Base-by-base conservation (phyloP, 2,797 vertebrate genomes). In the Lithobates sylvaticus region DNA sequence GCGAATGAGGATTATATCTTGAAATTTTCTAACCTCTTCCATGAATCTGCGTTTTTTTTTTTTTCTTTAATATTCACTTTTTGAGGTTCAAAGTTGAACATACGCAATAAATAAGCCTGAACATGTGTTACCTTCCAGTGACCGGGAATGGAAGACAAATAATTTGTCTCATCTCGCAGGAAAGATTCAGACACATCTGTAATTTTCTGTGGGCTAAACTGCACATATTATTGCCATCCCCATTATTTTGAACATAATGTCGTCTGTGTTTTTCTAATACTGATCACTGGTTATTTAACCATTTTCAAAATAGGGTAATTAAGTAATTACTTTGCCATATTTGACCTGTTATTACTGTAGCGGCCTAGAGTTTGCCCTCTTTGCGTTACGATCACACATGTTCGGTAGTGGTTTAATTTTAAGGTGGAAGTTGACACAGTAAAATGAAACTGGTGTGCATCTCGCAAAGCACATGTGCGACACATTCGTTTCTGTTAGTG, bases 371-470 rank as follows among this genome's bases (percentile, higher is more conserved):
- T 74, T 58, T 21, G 80, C 39, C 50, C 69, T 61, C 18, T 32
- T 36, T n/a, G 10, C 5, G 61, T 74, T 67, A 23, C 72, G 16
- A 18, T 83, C 71, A 50, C 81, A 83, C 72, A 47, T 68, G 58
- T 68, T 83, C 54, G 21, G 54, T 32, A 50, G 44, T 36, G 3
- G 29, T 69, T 76, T 77, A 76, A 84, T 58, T 76, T 65, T 39
- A 50, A 72, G 77, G 84, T 69, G 76, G 70, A 85, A 80, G 77
- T 80, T 80, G 68, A 85, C 70, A 42, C 64, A 74, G 50, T 81
- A 42, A 75, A 34, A 76, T 67, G 75, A 86, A 34, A 47, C 76
- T 34, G n/a, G 78, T 75, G 32, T 77, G 47, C 61, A 44, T 81
- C 44, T 81, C 29, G 21, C 21, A 70, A 73, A 70, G 74, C 67